Evolutionary conservation across 2,888 invertebrate species (phyloP).

Genomic region (Cosmopolites sordidus): DNA sequence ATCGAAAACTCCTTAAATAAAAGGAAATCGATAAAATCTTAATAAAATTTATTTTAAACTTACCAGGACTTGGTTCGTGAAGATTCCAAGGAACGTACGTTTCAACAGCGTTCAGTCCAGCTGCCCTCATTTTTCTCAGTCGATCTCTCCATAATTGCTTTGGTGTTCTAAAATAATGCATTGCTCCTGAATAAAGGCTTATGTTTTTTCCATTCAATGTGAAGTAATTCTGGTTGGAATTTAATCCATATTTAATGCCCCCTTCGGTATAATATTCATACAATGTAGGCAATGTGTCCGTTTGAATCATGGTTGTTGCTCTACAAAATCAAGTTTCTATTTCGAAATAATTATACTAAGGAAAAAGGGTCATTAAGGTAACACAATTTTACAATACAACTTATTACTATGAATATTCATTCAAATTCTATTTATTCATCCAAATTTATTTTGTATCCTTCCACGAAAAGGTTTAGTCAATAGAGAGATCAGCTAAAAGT

Average conservation of each 20-base stretch:
- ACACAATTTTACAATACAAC: too few species aligned
- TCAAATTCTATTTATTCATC: too few species aligned
- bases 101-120: conserved; percentile 82
- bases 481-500: too few species aligned
- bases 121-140: conserved; percentile 69
- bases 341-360: too few species aligned
- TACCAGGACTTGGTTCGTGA: conserved; percentile 70
- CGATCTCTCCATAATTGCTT: conserved; percentile 76
- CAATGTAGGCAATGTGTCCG: conserved; percentile 38
- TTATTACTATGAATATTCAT: too few species aligned
- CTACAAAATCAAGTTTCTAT: too few species aligned
- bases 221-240: conserved; percentile 38
- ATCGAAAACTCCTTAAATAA: conserved; percentile 50
- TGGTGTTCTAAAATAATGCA: conserved; percentile 85
- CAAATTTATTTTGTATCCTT: too few species aligned
- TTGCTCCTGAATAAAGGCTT: conserved; percentile 52
- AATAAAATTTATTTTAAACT: too few species aligned
- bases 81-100: conserved; percentile 84
- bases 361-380: too few species aligned
- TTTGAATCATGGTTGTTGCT: background rate
- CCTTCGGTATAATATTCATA: conserved; percentile 50
- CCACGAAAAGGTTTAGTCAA: too few species aligned
- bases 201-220: conserved; percentile 47
- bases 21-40: too few species aligned
- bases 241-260: conserved; percentile 40